phyloP scores from a whole-genome alignment of 2,888 invertebrate species.

The Laspeyria flexula region DNA sequence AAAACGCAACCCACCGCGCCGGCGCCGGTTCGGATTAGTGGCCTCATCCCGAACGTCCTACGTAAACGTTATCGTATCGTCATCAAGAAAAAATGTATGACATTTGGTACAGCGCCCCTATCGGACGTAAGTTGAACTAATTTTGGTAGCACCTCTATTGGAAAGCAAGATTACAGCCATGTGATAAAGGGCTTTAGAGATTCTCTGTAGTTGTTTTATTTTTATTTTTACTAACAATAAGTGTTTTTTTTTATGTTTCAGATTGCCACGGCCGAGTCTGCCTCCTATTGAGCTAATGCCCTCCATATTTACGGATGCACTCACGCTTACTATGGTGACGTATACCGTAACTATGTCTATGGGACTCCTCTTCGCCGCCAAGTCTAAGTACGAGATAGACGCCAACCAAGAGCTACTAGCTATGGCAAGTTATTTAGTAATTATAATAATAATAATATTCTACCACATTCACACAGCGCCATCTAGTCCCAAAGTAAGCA shows the following conservation, averaged over 20 bases:
- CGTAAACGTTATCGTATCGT: too few relatives aligned
- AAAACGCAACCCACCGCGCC: too few relatives aligned
- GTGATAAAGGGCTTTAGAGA: not conserved
- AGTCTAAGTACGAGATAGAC: constrained; percentile 90
- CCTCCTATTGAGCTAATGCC: constrained; percentile 88
- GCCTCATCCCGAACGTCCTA: too few relatives aligned
- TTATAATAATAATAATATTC: too few relatives aligned
- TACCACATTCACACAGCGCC: too few relatives aligned
- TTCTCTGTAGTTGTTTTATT: not conserved
- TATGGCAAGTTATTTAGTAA: constrained; percentile 78
- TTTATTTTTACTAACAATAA: not conserved
- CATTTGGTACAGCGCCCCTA: too few relatives aligned
- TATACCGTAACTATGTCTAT: constrained; percentile 93
- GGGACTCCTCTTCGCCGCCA: constrained; percentile 92
- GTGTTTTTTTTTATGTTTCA: constrained; percentile 59
- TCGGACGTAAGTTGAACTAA: too few relatives aligned
- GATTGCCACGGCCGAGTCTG: constrained; percentile 88
- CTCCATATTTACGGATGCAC: constrained; percentile 86
- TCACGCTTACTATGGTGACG: constrained; percentile 91
- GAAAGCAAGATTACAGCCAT: not conserved
- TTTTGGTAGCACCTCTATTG: too few relatives aligned
- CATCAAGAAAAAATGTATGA: too few relatives aligned
- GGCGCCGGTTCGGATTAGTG: too few relatives aligned
- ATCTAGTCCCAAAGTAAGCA: too few relatives aligned
- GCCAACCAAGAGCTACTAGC: constrained; percentile 92